Evolutionary conservation across 2,797 vertebrate species (phyloP).

Genomic region (Sebastes trivittatus): DNA sequence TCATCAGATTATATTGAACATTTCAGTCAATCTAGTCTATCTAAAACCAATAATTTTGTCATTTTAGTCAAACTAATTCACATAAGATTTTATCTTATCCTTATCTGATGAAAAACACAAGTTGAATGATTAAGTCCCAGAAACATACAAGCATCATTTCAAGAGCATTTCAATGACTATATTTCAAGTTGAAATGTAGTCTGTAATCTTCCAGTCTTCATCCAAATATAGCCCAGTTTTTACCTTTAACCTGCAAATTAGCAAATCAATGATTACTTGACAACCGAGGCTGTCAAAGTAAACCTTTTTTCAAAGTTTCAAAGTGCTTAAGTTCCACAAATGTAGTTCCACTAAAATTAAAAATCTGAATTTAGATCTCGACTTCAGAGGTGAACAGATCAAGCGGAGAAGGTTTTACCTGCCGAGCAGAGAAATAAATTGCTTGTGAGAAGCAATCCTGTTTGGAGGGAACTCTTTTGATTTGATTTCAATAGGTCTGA

Average conservation of each 20-base stretch:
- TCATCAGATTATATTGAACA: too few relatives aligned
- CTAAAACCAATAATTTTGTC: too few relatives aligned
- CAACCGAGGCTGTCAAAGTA: neutral
- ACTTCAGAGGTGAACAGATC: neutral
- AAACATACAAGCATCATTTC: too few relatives aligned
- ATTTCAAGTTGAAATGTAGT: too few relatives aligned
- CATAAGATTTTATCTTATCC: too few relatives aligned
- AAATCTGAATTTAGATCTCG: neutral
- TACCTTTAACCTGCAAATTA: neutral
- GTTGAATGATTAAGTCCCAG: rapidly evolving
- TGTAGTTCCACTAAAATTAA: neutral
- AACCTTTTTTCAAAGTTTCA: neutral
- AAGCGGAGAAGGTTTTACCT: neutral
- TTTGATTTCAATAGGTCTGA: neutral
- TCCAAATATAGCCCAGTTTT: neutral
- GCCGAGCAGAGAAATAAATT: neutral
- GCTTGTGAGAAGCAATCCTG: neutral
- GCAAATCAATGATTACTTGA: neutral
- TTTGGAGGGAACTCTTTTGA: neutral
- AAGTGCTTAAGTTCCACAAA: neutral
- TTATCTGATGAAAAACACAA: neutral
- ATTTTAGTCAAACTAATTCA: too few relatives aligned
- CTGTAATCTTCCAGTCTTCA: neutral
- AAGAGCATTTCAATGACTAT: too few relatives aligned
- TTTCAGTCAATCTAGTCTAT: too few relatives aligned